Base-by-base conservation (phyloP, 1,140 invertebrate species). In the Catajapyx aquilonaris region DNA sequence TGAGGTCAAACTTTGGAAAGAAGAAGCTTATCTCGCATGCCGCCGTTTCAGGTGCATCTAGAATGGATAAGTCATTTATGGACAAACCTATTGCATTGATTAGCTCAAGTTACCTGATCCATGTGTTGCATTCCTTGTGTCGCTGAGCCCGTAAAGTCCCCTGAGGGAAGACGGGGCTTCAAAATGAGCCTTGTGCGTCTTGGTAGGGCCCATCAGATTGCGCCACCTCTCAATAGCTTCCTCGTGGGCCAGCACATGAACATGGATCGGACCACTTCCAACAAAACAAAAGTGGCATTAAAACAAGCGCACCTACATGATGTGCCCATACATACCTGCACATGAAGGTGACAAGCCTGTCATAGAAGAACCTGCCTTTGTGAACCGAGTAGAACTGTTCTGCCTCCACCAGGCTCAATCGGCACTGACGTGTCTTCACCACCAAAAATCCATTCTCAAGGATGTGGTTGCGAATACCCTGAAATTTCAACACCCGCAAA, bases 81-180 rank as follows among this genome's bases (percentile, higher is more conserved):
- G 11, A 33, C 28, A 11, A 28, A 28, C 10, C 23, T n/a, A 15
- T 22, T 13, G 11, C 5, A 22, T 34, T 33, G 11, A n/a, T 5
- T 20, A 41, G n/a, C 20, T 25, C 7, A 28, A 19, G 32, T 47
- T 54, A 81, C 79, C 81, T 57, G 85, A 90, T 21, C 86, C 86
- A 61, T 93, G 86, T 33, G 75, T 72, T 15, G 79, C 83, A 65
- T 94, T 94, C 52, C 85, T 73, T 0, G 87, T 91, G 55, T 93
- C 86, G 1, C 85, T 83, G 2, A 90, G 54, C 1, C 87, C 87
- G 65, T 73, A 90, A 46, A 65, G 59, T 2, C 79, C 81, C 47
- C 87, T 61, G 38, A 93, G 72, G 42, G 70, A 71, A 36, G 75
- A 49, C 2, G 85, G 85, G 32, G 73, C 65, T 46, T 68, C 69